Evolutionary conservation across 2,888 invertebrate genomes (phyloP).

Genomic region (Gari tellinella): DNA sequence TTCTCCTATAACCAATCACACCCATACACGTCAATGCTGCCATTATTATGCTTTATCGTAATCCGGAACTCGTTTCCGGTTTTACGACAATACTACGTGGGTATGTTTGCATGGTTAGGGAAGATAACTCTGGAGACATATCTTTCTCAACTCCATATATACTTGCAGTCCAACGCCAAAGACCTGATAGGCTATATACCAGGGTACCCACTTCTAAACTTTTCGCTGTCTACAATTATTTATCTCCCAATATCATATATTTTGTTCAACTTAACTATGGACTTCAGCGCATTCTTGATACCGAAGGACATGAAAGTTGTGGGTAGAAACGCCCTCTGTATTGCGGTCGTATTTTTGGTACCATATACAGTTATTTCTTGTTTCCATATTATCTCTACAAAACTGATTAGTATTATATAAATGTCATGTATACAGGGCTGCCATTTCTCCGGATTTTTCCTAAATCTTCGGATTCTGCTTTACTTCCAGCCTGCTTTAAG

Average conservation of each 20-base stretch:
- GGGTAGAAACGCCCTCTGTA: conserved; percentile 26
- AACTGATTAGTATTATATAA: no score
- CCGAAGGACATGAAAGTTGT: conserved; percentile 61
- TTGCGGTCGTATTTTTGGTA: conserved; percentile 18
- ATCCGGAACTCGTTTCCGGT: conserved; percentile 70
- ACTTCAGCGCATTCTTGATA: conserved; percentile 69
- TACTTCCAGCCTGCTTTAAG: no score
- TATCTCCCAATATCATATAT: conserved; percentile 70
- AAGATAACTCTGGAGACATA: conserved; percentile 80
- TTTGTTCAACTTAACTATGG: conserved; percentile 71
- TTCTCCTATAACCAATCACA: conserved; percentile 68
- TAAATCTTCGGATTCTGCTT: no score
- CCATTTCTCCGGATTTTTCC: no score
- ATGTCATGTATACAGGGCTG: no score
- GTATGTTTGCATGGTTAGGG: conserved; percentile 73
- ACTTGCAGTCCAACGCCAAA: conserved; percentile 77
- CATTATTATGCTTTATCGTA: conserved; percentile 70
- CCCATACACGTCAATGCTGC: conserved; percentile 71
- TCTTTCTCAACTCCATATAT: conserved; percentile 76
- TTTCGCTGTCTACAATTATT: conserved; percentile 70
- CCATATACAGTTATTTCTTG: conserved; percentile 21
- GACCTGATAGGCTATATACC: conserved; percentile 70
- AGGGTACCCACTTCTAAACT: conserved; percentile 71
- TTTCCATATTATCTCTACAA: not conserved
- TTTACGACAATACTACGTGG: conserved; percentile 65